Percentiles rank a stretch among this genome's conserved stretches.
Evolutionary conservation across 2,888 invertebrate genomes (phyloP).

Genomic region (Phoronis australis): DNA sequence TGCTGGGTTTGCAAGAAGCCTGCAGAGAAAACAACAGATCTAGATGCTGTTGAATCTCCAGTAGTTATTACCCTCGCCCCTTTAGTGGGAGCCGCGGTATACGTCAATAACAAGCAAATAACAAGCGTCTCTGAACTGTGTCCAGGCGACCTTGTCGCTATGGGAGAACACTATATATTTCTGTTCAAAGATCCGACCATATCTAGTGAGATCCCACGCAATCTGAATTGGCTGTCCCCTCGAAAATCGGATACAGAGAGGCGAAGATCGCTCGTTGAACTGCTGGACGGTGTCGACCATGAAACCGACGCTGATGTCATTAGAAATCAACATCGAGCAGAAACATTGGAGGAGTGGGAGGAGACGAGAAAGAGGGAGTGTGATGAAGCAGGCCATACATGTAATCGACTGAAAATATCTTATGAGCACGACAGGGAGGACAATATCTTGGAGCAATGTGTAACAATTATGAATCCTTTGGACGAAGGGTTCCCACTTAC

Average conservation of each 20-base stretch:
- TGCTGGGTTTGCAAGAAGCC: slow-evolving; percentile 17
- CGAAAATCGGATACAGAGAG: slow-evolving; percentile 1
- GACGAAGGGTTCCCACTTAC: slow-evolving; percentile 24
- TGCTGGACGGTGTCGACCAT: slow-evolving; percentile 10
- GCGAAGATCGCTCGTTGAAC: slow-evolving; percentile 1
- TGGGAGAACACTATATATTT: slow-evolving; percentile 40
- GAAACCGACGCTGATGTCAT: slow-evolving; percentile 16
- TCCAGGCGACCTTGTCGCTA: slow-evolving; percentile 37
- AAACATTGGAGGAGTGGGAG: background rate
- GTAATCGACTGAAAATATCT: slow-evolving; percentile 16
- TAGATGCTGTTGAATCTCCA: background rate
- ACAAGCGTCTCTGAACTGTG: slow-evolving; percentile 20
- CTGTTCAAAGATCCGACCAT: slow-evolving; percentile 40
- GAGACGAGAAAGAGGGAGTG: background rate
- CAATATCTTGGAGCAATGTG: slow-evolving; percentile 31
- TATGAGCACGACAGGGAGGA: slow-evolving; percentile 28
- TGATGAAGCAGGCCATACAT: background rate
- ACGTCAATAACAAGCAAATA: slow-evolving; percentile 28
- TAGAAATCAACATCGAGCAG: no score
- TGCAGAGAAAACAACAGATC: no score
- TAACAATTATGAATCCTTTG: slow-evolving; percentile 24
- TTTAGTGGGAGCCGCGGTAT: slow-evolving; percentile 20
- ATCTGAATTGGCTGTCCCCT: slow-evolving; percentile 26
- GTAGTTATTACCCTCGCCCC: no score
- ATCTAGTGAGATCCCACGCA: slow-evolving; percentile 28